Evolutionary conservation across 2,888 invertebrate species (phyloP).

Genomic region (Meliscaeva auricollis): DNA sequence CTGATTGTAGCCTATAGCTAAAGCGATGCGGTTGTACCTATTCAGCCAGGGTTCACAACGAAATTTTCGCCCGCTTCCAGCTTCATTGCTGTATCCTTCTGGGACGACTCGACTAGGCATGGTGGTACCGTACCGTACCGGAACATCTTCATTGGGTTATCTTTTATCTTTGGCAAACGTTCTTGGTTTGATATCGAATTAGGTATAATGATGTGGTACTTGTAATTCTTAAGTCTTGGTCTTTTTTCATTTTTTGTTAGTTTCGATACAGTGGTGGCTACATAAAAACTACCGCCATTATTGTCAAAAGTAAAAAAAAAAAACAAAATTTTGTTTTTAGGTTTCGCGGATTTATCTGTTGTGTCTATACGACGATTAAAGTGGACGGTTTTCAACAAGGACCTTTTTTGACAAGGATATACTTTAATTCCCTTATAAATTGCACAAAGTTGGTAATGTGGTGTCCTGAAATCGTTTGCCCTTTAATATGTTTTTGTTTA

Average conservation of each 20-base stretch:
- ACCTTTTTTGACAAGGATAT: too few species aligned
- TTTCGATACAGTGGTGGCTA: constrained; percentile 1
- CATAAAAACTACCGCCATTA: not conserved
- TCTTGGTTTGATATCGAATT: constrained; percentile 74
- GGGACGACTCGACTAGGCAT: not conserved
- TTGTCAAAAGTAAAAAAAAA: too few species aligned
- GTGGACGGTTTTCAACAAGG: too few species aligned
- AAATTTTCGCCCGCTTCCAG: constrained; percentile 53
- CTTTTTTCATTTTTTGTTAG: not conserved
- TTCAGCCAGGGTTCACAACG: constrained; percentile 37
- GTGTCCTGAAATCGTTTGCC: too few species aligned
- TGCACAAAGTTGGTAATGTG: too few species aligned
- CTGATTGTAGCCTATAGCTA: not conserved
- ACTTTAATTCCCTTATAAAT: too few species aligned
- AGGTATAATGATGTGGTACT: constrained; percentile 76
- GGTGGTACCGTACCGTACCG: constrained; percentile 23
- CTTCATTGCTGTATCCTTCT: constrained; percentile 34
- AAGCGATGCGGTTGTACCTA: constrained; percentile 34
- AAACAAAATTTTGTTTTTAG: too few species aligned
- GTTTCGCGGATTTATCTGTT: too few species aligned
- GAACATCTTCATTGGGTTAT: constrained; percentile 69
- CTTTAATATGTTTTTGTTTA: too few species aligned
- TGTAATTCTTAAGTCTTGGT: constrained; percentile 62
- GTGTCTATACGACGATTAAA: too few species aligned
- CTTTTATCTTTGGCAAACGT: constrained; percentile 75